phyloP scores from a whole-genome alignment of 1,140 invertebrate genomes.

The Drosophila ironensis region DNA sequence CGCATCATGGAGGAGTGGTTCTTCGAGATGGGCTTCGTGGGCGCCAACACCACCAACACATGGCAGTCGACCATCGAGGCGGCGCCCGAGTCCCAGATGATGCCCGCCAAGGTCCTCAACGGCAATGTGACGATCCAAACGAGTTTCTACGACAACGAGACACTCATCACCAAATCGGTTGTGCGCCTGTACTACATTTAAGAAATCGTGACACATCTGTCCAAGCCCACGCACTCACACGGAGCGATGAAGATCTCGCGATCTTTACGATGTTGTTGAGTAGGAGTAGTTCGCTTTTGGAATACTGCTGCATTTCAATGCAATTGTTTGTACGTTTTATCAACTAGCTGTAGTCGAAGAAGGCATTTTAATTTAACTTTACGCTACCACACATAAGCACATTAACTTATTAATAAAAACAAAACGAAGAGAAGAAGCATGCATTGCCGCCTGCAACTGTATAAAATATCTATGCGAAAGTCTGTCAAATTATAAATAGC shows the following conservation, averaged over 20 bases:
- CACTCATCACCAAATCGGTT: conserved; percentile 96
- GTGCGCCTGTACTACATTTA: conserved; percentile 98
- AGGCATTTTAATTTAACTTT: conserved; percentile 73
- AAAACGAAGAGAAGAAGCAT: conserved; percentile 36
- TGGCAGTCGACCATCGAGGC: conserved; percentile 99
- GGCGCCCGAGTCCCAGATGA: conserved; percentile 99
- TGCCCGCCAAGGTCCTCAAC: conserved; percentile 98
- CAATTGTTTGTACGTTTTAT: conserved; percentile 68
- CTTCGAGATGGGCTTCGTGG: conserved; percentile 99
- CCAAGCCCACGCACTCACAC: conserved; percentile 2
- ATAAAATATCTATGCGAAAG: conserved; percentile 12
- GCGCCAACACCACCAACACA: conserved; percentile 99
- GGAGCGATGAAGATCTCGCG: too few relatives aligned
- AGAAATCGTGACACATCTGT: conserved; percentile 30
- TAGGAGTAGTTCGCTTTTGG: conserved; percentile 9
- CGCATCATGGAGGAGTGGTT: conserved; percentile 97
- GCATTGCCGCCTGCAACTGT: conserved; percentile 7
- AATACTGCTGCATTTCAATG: conserved; percentile 61
- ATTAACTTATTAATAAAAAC: conserved; percentile 63
- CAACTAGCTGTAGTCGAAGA: conserved; percentile 62
- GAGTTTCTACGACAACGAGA: conserved; percentile 98
- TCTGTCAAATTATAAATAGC: conserved; percentile 27
- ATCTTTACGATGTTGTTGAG: too few relatives aligned
- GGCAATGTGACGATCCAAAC: conserved; percentile 99
- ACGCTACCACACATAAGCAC: conserved; percentile 23